Evolutionary conservation across 2,888 invertebrate species (phyloP).

Genomic region (Chamaedrilus cognettii): DNA sequence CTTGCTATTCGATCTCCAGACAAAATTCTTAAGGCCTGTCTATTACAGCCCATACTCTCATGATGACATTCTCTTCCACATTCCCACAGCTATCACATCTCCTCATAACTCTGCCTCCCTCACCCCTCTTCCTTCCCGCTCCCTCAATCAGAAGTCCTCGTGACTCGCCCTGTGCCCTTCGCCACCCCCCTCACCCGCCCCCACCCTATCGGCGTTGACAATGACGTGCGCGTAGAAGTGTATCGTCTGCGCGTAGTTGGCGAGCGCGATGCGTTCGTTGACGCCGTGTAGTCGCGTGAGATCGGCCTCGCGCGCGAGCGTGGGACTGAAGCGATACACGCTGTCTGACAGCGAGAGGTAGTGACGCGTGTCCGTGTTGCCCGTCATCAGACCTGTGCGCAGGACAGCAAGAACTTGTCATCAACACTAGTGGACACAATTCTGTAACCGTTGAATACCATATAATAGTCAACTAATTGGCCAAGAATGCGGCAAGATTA

Average conservation of each 20-base stretch:
- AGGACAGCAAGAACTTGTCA: too few species aligned
- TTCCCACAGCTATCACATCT: too few species aligned
- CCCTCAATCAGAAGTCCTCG: conserved; percentile 6
- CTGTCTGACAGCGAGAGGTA: conserved; percentile 59
- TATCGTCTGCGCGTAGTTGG: conserved; percentile 60
- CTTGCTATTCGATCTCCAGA: too few species aligned
- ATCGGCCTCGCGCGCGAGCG: conserved; percentile 52
- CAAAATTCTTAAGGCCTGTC: too few species aligned
- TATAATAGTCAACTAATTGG: too few species aligned
- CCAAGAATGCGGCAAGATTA: conserved; percentile 12
- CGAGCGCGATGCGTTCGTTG: conserved; percentile 61
- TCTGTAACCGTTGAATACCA: too few species aligned
- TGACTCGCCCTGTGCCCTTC: neutral
- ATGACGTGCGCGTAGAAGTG: conserved; percentile 63
- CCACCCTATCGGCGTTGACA: conserved; percentile 58
- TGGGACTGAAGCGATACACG: conserved; percentile 62
- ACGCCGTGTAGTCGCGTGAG: conserved; percentile 61
- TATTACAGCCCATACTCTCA: too few species aligned
- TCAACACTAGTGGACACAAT: too few species aligned
- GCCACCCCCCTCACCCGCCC: too few species aligned
- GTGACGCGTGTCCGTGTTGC: conserved; percentile 62
- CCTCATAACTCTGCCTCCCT: too few species aligned
- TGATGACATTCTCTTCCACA: too few species aligned
- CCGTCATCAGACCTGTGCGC: conserved; percentile 53
- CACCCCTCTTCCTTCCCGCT: too few species aligned